These are phyloP conservation scores for Chrysina gloriosa DNA, from an alignment of 2,888 invertebrate species.

Conservation along the genomic window DNA sequence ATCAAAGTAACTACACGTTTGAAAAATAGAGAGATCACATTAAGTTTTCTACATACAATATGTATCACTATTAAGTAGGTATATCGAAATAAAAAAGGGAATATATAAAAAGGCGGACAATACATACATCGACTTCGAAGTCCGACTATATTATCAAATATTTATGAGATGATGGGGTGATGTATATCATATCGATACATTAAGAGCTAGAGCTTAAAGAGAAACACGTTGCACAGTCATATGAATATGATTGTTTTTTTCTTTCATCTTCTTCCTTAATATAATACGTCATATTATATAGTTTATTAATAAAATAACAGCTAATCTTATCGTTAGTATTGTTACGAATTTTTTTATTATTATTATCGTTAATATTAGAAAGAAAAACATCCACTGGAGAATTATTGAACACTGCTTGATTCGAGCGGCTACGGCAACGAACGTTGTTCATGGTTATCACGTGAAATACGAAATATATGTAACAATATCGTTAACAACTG, in stretches of 20 bases:
- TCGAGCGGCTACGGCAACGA: neutral
- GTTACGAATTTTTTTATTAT: slow-evolving; percentile 5
- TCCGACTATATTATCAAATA: slow-evolving; percentile 47
- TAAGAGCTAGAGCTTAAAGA: slow-evolving; percentile 27
- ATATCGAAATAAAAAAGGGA: slow-evolving; percentile 42
- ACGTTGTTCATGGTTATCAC: slow-evolving; percentile 1
- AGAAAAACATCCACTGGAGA: slow-evolving; percentile 15
- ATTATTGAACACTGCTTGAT: slow-evolving; percentile 22
- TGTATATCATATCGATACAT: neutral
- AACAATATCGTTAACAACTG: slow-evolving; percentile 8
- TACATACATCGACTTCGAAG: slow-evolving; percentile 46
- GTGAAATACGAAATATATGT: neutral
- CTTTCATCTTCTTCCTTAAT: slow-evolving; percentile 8
- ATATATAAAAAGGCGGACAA: slow-evolving; percentile 46
- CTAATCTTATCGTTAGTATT: slow-evolving; percentile 18
- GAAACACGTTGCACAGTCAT: slow-evolving; percentile 40
- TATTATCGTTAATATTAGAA: neutral
- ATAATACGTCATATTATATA: slow-evolving; percentile 9
- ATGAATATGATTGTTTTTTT: slow-evolving; percentile 41
- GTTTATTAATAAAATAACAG: slow-evolving; percentile 11
- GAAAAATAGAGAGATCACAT: slow-evolving; percentile 48
- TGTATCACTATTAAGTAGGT: slow-evolving; percentile 23
- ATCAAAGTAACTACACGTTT: slow-evolving; percentile 19
- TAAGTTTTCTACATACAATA: slow-evolving; percentile 40
- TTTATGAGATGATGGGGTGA: neutral